Conservation (phyloP, 2,888 invertebrate species). For the Cotesia congregata region DNA sequence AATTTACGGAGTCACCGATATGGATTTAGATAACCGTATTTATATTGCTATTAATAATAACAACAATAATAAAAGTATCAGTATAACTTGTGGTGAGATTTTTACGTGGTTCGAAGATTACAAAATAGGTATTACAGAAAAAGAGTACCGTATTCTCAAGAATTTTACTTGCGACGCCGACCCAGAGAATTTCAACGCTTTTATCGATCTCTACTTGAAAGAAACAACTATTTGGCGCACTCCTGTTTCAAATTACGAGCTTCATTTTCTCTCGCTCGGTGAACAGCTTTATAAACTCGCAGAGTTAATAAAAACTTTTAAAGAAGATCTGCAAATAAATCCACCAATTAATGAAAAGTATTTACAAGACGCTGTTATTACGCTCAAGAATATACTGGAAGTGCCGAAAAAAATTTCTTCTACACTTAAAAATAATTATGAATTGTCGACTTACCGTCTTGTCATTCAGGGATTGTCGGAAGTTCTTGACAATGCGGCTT, state of each 20-base stretch:
- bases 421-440: neutral
- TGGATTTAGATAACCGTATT: conserved; percentile 48
- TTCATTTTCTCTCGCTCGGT: conserved; percentile 46
- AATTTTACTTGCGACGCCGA: conserved; percentile 58
- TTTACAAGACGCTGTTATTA: conserved; percentile 66
- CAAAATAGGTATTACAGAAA: conserved; percentile 50
- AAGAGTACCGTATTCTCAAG: conserved; percentile 56
- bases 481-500: conserved; percentile 52
- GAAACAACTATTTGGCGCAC: conserved; percentile 50
- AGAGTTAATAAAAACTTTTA: conserved; percentile 31
- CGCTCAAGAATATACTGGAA: conserved; percentile 60
- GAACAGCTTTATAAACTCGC: conserved; percentile 53
- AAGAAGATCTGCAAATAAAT: conserved; percentile 61
- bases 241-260: conserved; percentile 54
- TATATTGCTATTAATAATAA: conserved; percentile 36
- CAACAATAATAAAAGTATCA: neutral
- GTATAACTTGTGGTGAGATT: conserved; percentile 52
- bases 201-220: conserved; percentile 54
- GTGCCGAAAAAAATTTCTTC: conserved; percentile 34
- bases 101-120: conserved; percentile 57
- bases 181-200: conserved; percentile 59
- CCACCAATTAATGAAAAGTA: conserved; percentile 69
- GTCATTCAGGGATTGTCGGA: conserved; percentile 57
- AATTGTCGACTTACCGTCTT: conserved; percentile 51
- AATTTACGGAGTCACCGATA: conserved; percentile 57